Base-by-base conservation (phyloP, 2,888 invertebrate genomes). In the Polyommatus iphigenia region DNA sequence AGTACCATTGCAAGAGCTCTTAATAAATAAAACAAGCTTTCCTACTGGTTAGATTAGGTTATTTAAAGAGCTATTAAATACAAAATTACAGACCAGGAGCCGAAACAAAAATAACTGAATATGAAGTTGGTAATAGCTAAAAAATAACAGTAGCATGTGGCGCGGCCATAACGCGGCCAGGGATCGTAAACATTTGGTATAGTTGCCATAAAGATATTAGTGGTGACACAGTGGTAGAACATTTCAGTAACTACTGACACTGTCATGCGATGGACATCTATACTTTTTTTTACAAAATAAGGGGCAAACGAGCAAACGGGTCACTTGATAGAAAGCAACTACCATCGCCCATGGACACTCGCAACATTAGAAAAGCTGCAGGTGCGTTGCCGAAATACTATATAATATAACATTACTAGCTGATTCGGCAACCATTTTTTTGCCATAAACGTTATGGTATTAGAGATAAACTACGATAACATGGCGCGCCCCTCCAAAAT, bases 131-230 rank as follows among this genome's bases (percentile, higher is more conserved):
- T 78, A 50, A 71, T 79, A 75, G 78, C 57, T 24, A 76, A 78
- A 80, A 78, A 78, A 67, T 75, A 77, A 77, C 75, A 62, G 83
- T 86, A 82, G 86, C 88, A 86, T 88, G 87, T 84, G 83, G 79
- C 79, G 82, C 82, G 81, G 85, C 86, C 86, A 86, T 88, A 86
- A 82, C 83, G 83, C 82, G 84, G 85, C 81, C 86, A 85, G 84
- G 79, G 83, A 80, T 88, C 88, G 86, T 90, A 90, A 89, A 89
- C 87, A 86, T 88, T 86, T 82, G 82, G 85, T 84, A 85, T 85
- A 84, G 86, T 82, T 82, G 85, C 85, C 83, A 90, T 90, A 90
- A 89, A 90, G 86, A 88, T 89, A 90, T 88, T 88, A 88, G 86
- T 83, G 82, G 79, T 78, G 80, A 80, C 75, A 73, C 78, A 78